Evolutionary conservation across 2,797 vertebrate species (phyloP), one percentile per base, ranked within the genome.

Genomic region (Hapalemur alaotrensis): DNA sequence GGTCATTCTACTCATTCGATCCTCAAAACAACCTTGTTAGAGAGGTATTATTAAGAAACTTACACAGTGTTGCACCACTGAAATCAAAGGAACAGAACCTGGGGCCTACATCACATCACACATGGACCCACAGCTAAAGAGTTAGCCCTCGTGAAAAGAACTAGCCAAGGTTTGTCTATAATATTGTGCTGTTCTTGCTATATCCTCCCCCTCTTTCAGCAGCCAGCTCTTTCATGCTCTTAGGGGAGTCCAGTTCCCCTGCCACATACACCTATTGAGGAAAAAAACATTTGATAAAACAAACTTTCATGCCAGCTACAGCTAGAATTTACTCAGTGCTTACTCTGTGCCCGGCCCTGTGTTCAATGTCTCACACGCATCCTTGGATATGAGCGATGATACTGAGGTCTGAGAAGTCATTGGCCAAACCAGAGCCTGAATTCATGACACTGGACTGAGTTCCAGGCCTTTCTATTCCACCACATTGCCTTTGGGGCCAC

Each of bases 391-490:
- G 54, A 61, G 2, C 20, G 11, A 48, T 32, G 25, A 72, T 59
- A 18, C 70, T 82, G 61, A 95, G 5, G 11, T 70, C 91, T 95
- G 20, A 92, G 79, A 91, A 17, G 22, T 76, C 59, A 84, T 28
- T n/a, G 73, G 50, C 70, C 85, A 96, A 97, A 89, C 38, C 48
- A n/a, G 67, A 70, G 28, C 43, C 89, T 54, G 28, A 79, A 86
- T 54, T 46, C 25, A 91, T 38, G 63, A 54, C 23, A 30, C 23
- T 13, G 82, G 52, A 84, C 93, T 41, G 61, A 70, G 52, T 69
- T 93, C 73, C 54, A 72, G 72, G 8, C 5, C 61, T 89, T 91
- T 96, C 92, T 70, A 17, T 38, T 28, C 28, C 9, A 41, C 65
- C 83, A 70, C 38, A 10, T 32, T 69, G 52, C 52, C 92, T 89